A percentile compares a stretch with the other conserved stretches of the same genome.
These are phyloP conservation scores for Conchocele bisecta DNA, from an alignment of 2,888 invertebrate species.

Conservation along the genomic window DNA sequence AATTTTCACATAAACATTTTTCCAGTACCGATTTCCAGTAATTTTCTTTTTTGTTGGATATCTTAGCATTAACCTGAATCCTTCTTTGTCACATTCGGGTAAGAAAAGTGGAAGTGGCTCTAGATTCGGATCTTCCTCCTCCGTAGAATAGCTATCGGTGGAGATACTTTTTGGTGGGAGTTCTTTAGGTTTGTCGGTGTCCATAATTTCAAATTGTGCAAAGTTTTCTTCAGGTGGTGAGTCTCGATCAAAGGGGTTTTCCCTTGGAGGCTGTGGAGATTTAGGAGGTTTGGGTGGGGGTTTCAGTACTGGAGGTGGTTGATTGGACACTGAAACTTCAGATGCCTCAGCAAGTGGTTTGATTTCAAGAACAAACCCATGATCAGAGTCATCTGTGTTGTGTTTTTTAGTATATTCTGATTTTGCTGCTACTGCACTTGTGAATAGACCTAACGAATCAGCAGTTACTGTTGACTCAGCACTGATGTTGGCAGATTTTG, in stretches of 20 bases:
- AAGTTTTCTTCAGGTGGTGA: conserved; percentile 81
- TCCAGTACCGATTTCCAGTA: conserved; percentile 91
- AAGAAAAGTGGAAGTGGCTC: conserved; percentile 92
- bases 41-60: conserved; percentile 85
- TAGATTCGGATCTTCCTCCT: conserved; percentile 70
- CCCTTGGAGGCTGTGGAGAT: conserved; percentile 75
- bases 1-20: conserved; percentile 95
- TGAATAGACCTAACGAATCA: conserved; percentile 44
- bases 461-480: background rate
- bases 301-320: conserved; percentile 66
- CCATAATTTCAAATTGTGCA: conserved; percentile 78
- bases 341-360: conserved; percentile 49
- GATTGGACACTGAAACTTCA: conserved; percentile 29
- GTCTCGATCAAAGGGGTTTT: conserved; percentile 82
- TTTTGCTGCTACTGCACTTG: conserved; percentile 49
- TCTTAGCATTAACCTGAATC: conserved; percentile 98
- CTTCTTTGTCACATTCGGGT: conserved; percentile 90
- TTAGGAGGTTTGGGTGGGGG: conserved; percentile 75
- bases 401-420: conserved; percentile 55
- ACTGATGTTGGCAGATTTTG: conserved; percentile 7
- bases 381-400: conserved; percentile 57
- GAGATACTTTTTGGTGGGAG: conserved; percentile 63
- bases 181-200: conserved; percentile 61
- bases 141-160: conserved; percentile 71
- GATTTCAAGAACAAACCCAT: conserved; percentile 70